Evolutionary conservation across 2,113 vertebrate genomes (phyloP).

Genomic region (Rhynchomys soricoides): DNA sequence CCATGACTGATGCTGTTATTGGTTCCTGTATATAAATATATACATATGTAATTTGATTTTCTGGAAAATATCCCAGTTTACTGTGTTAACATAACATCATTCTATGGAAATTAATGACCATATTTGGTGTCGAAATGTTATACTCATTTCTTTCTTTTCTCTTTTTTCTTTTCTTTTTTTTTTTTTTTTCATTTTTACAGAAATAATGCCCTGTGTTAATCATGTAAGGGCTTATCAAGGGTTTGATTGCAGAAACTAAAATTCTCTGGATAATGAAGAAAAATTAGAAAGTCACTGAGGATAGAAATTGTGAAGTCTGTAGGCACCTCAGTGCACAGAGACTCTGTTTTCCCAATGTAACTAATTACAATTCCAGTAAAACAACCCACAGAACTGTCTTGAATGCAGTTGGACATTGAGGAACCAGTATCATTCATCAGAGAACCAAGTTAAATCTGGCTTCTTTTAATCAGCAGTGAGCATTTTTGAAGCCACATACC

Average conservation of each 20-base stretch:
- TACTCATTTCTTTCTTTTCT: background rate
- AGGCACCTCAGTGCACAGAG: background rate
- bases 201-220: background rate
- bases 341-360: background rate
- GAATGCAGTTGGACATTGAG: background rate
- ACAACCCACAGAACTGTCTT: background rate
- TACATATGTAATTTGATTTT: background rate
- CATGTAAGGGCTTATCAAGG: background rate
- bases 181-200: background rate
- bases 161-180: too few species aligned
- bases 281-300: conserved; percentile 11
- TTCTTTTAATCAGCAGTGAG: conserved; percentile 41
- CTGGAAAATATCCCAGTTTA: background rate
- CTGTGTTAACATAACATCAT: background rate
- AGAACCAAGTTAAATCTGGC: background rate
- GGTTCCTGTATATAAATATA: background rate
- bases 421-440: conserved; percentile 15
- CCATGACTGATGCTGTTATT: background rate
- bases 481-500: conserved; percentile 45
- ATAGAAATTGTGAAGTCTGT: background rate
- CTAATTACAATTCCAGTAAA: background rate
- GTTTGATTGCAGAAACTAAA: background rate
- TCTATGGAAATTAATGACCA: background rate
- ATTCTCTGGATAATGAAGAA: background rate
- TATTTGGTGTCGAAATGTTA: background rate